phyloP scores from a whole-genome alignment of 1,140 invertebrate genomes.

The Caenorhabditis tropicalis region DNA sequence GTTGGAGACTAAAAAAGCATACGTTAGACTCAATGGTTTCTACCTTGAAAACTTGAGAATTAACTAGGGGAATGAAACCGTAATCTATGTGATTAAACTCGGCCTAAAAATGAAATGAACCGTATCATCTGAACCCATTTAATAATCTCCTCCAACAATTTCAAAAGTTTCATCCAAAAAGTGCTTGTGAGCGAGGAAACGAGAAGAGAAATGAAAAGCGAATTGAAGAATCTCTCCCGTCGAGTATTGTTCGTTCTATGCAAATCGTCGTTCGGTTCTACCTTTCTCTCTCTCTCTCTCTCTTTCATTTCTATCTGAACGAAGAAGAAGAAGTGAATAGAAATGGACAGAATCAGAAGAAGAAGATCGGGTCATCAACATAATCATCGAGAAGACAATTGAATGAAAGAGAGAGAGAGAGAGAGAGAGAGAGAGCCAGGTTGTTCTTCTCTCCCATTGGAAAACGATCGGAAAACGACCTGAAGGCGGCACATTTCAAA shows the following conservation, averaged over 20 bases:
- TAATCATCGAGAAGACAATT: background rate
- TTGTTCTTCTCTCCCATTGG: too few relatives aligned
- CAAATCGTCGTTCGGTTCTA: background rate
- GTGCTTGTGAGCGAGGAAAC: background rate
- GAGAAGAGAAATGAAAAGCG: background rate
- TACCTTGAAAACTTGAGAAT: too few relatives aligned
- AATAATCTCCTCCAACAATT: background rate
- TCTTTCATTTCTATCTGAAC: constrained; percentile 20
- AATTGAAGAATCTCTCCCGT: background rate
- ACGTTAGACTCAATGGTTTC: too few relatives aligned
- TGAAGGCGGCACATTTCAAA: constrained; percentile 28
- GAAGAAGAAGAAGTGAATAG: background rate
- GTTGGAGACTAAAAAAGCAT: too few relatives aligned
- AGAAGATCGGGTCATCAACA: background rate
- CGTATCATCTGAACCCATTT: background rate
- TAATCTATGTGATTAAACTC: background rate
- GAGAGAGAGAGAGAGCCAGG: background rate
- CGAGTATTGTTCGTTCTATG: constrained; percentile 37
- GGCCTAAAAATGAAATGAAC: background rate
- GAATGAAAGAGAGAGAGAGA: background rate
- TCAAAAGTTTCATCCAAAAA: background rate
- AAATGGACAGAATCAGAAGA: background rate
- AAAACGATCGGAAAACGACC: background rate
- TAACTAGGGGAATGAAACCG: too few relatives aligned
- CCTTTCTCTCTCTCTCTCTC: background rate